phyloP scores from a whole-genome alignment of 2,797 vertebrate genomes.

The Enteromius fasciolatus region DNA sequence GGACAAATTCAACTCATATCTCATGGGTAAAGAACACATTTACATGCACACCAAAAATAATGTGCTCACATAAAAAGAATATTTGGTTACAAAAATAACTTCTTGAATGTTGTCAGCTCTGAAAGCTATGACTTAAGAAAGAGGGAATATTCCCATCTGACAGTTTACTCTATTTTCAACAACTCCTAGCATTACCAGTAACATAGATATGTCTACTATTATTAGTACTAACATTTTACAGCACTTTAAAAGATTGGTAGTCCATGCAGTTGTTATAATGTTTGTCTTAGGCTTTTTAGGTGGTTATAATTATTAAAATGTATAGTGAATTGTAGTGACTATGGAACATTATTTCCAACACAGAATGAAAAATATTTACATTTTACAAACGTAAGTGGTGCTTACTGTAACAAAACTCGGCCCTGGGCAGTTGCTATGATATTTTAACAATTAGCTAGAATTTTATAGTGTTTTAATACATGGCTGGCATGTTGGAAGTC shows the following conservation, averaged over 20 bases:
- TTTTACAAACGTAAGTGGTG: not conserved
- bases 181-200: conserved; percentile 5
- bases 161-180: not conserved
- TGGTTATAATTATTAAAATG: conserved; percentile 6
- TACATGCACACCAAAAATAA: not conserved
- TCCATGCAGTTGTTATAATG: conserved; percentile 17
- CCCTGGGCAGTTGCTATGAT: not conserved
- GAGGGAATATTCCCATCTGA: not conserved
- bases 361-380: not conserved
- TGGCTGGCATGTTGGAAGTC: not conserved
- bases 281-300: not conserved
- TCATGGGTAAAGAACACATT: not conserved
- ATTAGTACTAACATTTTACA: not conserved
- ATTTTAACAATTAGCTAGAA: not conserved
- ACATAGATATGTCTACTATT: not conserved
- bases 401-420: not conserved
- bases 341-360: not conserved
- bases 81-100: conserved; percentile 39
- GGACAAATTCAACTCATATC: not conserved
- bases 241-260: not conserved
- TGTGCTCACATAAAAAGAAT: not conserved
- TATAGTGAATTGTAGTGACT: conserved; percentile 18
- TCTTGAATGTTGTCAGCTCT: not conserved
- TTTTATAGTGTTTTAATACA: not conserved
- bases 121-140: not conserved